Percentiles rank a stretch among this genome's conserved stretches.
Conservation (phyloP, 2,797 vertebrate species). For the Myotis findleyi region DNA sequence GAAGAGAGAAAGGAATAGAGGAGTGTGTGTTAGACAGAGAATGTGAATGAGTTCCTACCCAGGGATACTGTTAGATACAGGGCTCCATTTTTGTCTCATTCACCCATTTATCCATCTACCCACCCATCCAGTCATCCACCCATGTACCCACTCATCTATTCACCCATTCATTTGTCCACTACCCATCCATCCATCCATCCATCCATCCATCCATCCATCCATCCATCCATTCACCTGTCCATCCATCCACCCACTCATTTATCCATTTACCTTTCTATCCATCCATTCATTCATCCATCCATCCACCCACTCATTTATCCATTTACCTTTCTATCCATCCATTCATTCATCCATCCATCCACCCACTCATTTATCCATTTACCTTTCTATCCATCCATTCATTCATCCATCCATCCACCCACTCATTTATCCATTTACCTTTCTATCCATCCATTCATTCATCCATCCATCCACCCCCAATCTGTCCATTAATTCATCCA, state of each 20-base stretch:
- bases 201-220: too few relatives aligned
- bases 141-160: too few relatives aligned
- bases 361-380: neutral
- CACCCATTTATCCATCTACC: neutral
- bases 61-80: neutral
- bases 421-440: too few relatives aligned
- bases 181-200: neutral
- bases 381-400: neutral
- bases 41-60: neutral
- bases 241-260: accelerated
- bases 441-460: neutral
- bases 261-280: neutral
- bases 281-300: neutral
- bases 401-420: accelerated
- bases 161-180: neutral
- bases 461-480: neutral
- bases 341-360: neutral
- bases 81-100: neutral
- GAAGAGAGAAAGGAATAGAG: neutral
- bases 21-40: neutral
- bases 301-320: accelerated
- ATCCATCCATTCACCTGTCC: neutral
- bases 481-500: too few relatives aligned
- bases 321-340: neutral
- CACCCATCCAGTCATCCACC: neutral